Evolutionary conservation across 23 tunicate species (phyloP), one percentile per base, ranked within the genome.

Genomic region (Pegea sp.): DNA sequence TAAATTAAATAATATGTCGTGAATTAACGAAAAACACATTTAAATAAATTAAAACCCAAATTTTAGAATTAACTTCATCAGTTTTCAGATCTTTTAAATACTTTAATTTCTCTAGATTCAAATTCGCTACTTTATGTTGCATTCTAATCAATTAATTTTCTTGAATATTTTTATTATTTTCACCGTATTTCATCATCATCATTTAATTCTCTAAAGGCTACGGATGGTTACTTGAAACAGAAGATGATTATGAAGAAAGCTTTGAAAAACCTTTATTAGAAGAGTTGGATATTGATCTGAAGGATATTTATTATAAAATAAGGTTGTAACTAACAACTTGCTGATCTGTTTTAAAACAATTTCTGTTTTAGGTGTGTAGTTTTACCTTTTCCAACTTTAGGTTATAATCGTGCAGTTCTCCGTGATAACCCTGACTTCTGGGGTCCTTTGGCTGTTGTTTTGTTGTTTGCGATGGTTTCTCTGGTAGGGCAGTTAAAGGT

Each of bases 371-470:
- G 98, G 33, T 90, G 98, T 56, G 92, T 90, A 4, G 53, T 90
- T 21, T 57, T 90, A 8, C 98, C 98, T 0, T 46, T 81, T 3
- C 97, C 97, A 5, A 49, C 67, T 18, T 68, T 81, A 42, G 98
- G 98, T 4, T 78, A 81, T 48, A 70, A 78, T 62, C 65, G 76
- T 21, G 52, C 68, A 24, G 69, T 90, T 16, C 28, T 90, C 8
- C 72, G 90, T 2, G 84, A 77, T 3, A 90, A 62, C 57, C 98
- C 98, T 30, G 98, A 90, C 53, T 90, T 90, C 54, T 90, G 98
- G 98, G 98, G 98, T 16, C 98, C 98, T 3, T 62, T 90, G 8
- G 91, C 76, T 11, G 91, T 71, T 16, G 98, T 90, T 5, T 46
- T 77, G 18, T 31, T 90, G 0, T 90, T 90, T 32, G 66, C 81